A percentile compares a stretch with the other conserved stretches of the same genome.
Evolutionary conservation across 1,140 invertebrate genomes (phyloP).

Genomic region (Druon quercuslanigerum): DNA sequence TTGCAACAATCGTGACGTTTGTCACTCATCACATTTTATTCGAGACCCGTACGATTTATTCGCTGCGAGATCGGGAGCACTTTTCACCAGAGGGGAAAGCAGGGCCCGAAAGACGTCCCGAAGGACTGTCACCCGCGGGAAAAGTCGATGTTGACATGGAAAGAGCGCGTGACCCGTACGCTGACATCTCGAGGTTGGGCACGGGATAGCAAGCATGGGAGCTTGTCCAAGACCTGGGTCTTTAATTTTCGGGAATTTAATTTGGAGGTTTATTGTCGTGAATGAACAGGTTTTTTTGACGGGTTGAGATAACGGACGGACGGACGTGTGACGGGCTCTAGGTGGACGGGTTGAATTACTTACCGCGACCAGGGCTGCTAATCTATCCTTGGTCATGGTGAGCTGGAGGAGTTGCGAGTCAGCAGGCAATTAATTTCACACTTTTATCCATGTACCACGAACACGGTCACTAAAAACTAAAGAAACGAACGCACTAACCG

Average conservation of each 20-base stretch:
- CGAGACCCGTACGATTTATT: background rate
- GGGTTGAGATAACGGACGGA: background rate
- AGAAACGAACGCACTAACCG: constrained; percentile 78
- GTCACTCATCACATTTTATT: background rate
- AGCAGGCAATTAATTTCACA: constrained; percentile 84
- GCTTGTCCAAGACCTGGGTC: background rate
- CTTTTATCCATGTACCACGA: constrained; percentile 80
- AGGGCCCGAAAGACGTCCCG: background rate
- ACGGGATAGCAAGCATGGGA: constrained; percentile 1
- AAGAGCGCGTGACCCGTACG: constrained; percentile 6
- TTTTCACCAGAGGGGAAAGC: background rate
- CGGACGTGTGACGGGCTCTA: background rate
- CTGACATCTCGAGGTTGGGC: constrained; percentile 14
- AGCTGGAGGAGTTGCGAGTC: constrained; percentile 71
- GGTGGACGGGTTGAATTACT: constrained; percentile 64
- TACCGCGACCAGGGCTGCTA: constrained; percentile 96
- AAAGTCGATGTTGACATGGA: constrained; percentile 22
- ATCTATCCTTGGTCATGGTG: constrained; percentile 98
- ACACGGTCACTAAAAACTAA: constrained; percentile 83
- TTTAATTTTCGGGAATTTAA: background rate
- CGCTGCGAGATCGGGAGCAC: background rate
- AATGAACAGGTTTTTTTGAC: background rate
- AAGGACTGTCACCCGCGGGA: background rate
- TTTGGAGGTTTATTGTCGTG: constrained; percentile 1
- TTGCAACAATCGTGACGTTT: no score